These are phyloP conservation scores for Tenodera sinensis DNA, from an alignment of 2,888 invertebrate genomes.

Conservation along the genomic window DNA sequence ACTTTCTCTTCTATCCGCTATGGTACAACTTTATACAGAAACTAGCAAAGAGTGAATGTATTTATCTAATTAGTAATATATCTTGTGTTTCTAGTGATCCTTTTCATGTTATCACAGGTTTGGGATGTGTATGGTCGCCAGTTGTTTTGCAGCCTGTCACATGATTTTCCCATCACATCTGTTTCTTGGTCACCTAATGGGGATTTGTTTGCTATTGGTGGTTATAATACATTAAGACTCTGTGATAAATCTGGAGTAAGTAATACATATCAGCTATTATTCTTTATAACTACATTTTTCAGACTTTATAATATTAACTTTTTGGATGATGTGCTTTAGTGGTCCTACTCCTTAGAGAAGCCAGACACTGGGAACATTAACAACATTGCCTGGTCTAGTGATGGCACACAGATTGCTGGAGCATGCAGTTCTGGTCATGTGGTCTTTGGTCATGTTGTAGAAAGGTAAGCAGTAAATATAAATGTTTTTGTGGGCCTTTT, in stretches of 20 bases:
- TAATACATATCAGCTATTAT: constrained; percentile 28
- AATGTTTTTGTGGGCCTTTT: not conserved
- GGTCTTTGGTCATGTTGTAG: constrained; percentile 86
- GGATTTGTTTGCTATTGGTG: constrained; percentile 86
- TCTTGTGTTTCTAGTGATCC: not conserved
- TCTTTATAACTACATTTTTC: not conserved
- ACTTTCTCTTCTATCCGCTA: too few species aligned
- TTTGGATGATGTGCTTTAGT: constrained; percentile 52
- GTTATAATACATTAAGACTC: constrained; percentile 85
- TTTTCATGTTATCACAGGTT: constrained; percentile 52
- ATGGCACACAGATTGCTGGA: constrained; percentile 92
- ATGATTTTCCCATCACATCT: constrained; percentile 88
- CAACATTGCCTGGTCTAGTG: constrained; percentile 87
- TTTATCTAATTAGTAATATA: too few species aligned
- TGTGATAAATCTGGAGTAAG: constrained; percentile 91
- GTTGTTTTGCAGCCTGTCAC: constrained; percentile 77
- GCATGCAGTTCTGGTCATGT: constrained; percentile 92
- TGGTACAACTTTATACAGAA: too few species aligned
- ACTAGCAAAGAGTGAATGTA: too few species aligned
- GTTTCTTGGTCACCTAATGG: constrained; percentile 90
- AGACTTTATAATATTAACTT: not conserved
- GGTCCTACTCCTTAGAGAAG: constrained; percentile 90
- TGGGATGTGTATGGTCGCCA: constrained; percentile 92
- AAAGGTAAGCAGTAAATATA: constrained; percentile 54
- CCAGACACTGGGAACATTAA: constrained; percentile 87